Conservation (phyloP, 2,797 vertebrate species). For the Myotis pilosus region DNA sequence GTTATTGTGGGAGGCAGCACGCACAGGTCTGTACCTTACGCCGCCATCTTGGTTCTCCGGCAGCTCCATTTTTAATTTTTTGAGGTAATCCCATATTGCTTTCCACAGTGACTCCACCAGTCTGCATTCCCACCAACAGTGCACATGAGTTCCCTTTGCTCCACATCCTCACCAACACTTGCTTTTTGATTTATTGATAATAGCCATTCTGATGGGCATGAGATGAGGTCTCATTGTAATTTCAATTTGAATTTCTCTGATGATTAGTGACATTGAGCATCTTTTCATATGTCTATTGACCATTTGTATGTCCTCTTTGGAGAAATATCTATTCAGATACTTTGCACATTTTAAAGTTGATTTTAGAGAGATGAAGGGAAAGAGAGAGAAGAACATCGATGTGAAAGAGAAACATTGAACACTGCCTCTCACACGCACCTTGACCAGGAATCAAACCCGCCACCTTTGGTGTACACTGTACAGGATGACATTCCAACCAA, state of each 20-base stretch:
- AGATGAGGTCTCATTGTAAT: not conserved
- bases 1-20: no score
- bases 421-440: not conserved
- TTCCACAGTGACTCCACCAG: not conserved
- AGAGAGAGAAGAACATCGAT: not conserved
- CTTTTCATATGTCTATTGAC: not conserved
- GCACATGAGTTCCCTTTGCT: not conserved
- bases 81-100: not conserved
- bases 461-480: not conserved
- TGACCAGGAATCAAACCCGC: not conserved
- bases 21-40: no score
- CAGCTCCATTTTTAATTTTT: not conserved
- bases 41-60: no score
- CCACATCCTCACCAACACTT: not conserved
- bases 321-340: not conserved
- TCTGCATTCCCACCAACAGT: not conserved
- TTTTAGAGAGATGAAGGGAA: not conserved
- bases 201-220: not conserved
- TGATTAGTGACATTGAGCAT: not conserved
- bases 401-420: not conserved
- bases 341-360: not conserved
- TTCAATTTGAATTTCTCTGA: not conserved
- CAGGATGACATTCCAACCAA: not conserved
- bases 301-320: not conserved
- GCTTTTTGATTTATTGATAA: not conserved